phyloP scores from a whole-genome alignment of 92 coral and sea anemone species.

The Palythoa grandis region DNA sequence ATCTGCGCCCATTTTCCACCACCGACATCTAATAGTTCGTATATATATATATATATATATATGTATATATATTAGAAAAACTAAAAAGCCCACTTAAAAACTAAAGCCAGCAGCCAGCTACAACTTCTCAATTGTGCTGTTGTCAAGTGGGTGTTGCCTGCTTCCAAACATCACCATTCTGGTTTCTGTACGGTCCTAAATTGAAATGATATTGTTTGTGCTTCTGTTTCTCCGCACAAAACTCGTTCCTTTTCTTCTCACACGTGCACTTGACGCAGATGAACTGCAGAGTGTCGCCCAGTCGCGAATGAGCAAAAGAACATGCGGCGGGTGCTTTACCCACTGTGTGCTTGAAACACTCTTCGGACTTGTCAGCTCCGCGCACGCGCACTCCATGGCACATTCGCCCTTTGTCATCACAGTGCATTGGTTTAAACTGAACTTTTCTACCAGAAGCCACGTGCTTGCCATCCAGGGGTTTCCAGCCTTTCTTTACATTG shows the following conservation, averaged over 20 bases:
- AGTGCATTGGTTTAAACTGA: constrained; percentile 89
- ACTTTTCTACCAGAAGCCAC: constrained; percentile 79
- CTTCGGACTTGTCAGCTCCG: constrained; percentile 98
- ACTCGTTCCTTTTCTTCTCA: constrained; percentile 81
- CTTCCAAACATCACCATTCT: constrained; percentile 91
- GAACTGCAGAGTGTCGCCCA: constrained; percentile 98
- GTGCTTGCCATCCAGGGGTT: constrained; percentile 87
- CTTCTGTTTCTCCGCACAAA: constrained; percentile 88
- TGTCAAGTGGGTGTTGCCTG: constrained; percentile 28
- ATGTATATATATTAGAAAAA: too few relatives aligned
- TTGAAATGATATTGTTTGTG: constrained; percentile 90
- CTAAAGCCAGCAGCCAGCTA: not conserved
- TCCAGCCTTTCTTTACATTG: constrained; percentile 83
- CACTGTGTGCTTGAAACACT: constrained; percentile 86
- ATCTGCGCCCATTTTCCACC: too few relatives aligned
- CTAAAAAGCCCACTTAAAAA: not conserved
- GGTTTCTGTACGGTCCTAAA: constrained; percentile 89
- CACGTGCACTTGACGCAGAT: constrained; percentile 94
- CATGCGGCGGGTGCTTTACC: constrained; percentile 96
- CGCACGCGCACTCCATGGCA: constrained; percentile 96
- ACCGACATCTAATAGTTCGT: too few relatives aligned
- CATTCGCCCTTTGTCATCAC: constrained; percentile 94
- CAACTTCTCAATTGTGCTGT: not conserved
- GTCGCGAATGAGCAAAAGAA: constrained; percentile 96
- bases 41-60: too few relatives aligned